phyloP scores from a whole-genome alignment of 1,140 invertebrate genomes.

The Phthorimaea operculella region DNA sequence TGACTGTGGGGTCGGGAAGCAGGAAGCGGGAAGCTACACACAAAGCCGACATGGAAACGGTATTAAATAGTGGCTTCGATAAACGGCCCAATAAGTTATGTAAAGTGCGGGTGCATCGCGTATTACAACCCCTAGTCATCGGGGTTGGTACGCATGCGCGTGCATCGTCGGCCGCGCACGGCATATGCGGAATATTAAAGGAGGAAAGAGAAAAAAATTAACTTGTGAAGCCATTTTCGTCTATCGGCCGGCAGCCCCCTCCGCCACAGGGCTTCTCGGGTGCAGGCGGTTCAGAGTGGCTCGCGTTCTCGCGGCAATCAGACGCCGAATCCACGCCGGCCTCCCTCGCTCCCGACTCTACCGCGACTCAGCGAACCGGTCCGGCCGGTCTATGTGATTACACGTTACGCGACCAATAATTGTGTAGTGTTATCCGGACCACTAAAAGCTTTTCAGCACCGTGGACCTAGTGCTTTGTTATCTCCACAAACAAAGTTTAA shows the following conservation, averaged over 20 bases:
- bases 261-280: conserved; percentile 41
- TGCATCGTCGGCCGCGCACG: conserved; percentile 54
- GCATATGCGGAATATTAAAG: conserved; percentile 68
- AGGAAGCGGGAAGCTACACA: conserved; percentile 45
- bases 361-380: conserved; percentile 28
- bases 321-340: conserved; percentile 26
- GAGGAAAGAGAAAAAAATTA: conserved; percentile 68
- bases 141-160: conserved; percentile 58
- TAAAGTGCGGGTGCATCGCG: conserved; percentile 61
- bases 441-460: conserved; percentile 17
- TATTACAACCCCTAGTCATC: conserved; percentile 52
- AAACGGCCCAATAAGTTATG: conserved; percentile 65
- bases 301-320: conserved; percentile 33
- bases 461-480: conserved; percentile 10
- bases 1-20: conserved; percentile 24
- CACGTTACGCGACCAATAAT: conserved; percentile 34
- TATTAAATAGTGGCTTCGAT: conserved; percentile 62
- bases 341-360: conserved; percentile 13
- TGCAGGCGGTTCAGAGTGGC: conserved; percentile 43
- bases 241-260: conserved; percentile 50
- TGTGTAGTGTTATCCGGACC: conserved; percentile 28
- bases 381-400: conserved; percentile 36
- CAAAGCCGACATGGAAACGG: conserved; percentile 58
- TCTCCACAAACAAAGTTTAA: conserved; percentile 5
- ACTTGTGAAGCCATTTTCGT: conserved; percentile 68